phyloP scores from a whole-genome alignment of 2,113 vertebrate genomes.

The Ptyas mucosa region DNA sequence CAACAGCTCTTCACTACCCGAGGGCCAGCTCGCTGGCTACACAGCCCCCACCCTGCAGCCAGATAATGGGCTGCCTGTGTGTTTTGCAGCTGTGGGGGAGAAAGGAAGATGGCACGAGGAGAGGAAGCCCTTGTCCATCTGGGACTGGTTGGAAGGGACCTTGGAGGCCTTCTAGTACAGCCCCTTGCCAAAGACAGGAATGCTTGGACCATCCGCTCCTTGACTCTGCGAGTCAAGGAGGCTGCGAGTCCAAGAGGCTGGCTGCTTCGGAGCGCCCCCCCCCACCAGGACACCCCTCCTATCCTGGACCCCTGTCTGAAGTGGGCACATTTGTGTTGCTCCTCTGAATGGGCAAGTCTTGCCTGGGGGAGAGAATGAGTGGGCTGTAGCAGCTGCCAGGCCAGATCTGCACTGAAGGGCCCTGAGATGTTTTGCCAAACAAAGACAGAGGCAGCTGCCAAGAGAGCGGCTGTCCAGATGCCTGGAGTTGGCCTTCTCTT shows the following conservation, averaged over 20 bases:
- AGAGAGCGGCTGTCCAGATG: not conserved
- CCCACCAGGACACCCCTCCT: not conserved
- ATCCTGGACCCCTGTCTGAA: not conserved
- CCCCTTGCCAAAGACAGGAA: not conserved
- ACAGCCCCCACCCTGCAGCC: no score
- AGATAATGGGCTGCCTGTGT: not conserved
- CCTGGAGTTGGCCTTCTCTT: not conserved
- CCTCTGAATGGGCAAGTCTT: not conserved
- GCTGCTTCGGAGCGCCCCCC: not conserved
- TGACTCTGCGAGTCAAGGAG: not conserved
- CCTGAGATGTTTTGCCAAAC: not conserved
- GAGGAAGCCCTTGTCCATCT: not conserved
- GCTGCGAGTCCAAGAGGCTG: not conserved
- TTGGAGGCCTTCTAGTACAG: not conserved
- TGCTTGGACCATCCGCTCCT: not conserved
- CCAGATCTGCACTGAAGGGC: not conserved
- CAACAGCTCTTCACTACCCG: not conserved
- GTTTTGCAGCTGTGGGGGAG: not conserved
- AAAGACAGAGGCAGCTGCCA: not conserved
- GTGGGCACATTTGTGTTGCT: not conserved
- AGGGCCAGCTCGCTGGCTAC: not conserved
- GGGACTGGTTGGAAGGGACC: not conserved
- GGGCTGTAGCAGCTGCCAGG: not conserved
- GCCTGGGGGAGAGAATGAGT: not conserved
- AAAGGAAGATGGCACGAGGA: not conserved